A percentile compares a stretch with the other conserved stretches of the same genome.
These are phyloP conservation scores for Temnothorax curvispinosus DNA, from an alignment of 1,140 invertebrate species.

Conservation along the genomic window DNA sequence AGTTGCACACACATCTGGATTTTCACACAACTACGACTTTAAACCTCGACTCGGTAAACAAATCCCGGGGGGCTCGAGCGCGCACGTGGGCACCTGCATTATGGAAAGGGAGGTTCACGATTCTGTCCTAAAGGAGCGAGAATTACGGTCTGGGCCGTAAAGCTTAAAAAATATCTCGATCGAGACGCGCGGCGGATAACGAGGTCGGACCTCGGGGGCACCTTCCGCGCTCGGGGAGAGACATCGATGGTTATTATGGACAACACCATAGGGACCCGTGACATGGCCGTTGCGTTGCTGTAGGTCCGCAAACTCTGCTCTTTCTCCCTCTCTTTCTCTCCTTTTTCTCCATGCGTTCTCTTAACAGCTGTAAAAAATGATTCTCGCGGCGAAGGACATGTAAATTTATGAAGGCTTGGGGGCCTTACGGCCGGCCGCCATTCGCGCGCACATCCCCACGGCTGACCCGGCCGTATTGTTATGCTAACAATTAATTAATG, in stretches of 20 bases:
- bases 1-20: background rate
- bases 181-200: slow-evolving; percentile 63
- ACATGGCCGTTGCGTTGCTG: slow-evolving; percentile 80
- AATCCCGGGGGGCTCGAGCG: background rate
- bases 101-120: background rate
- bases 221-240: slow-evolving; percentile 70
- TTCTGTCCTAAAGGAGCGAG: slow-evolving; percentile 11
- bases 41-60: slow-evolving; percentile 7
- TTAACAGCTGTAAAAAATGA: slow-evolving; percentile 84
- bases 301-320: slow-evolving; percentile 79
- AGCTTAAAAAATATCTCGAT: slow-evolving; percentile 59
- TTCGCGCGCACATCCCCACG: slow-evolving; percentile 52
- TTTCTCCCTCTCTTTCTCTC: slow-evolving; percentile 60
- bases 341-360: slow-evolving; percentile 64
- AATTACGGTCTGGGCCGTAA: slow-evolving; percentile 1
- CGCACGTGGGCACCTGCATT: background rate
- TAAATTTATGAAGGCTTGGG: slow-evolving; percentile 84
- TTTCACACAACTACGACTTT: background rate
- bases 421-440: slow-evolving; percentile 64
- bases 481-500: slow-evolving; percentile 84
- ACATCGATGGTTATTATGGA: slow-evolving; percentile 84
- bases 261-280: slow-evolving; percentile 83
- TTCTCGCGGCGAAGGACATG: slow-evolving; percentile 84
- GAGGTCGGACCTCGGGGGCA: slow-evolving; percentile 69
- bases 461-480: slow-evolving; percentile 77